Base-by-base conservation (phyloP, 2,113 vertebrate species). In the Rhodinocichla rosea region DNA sequence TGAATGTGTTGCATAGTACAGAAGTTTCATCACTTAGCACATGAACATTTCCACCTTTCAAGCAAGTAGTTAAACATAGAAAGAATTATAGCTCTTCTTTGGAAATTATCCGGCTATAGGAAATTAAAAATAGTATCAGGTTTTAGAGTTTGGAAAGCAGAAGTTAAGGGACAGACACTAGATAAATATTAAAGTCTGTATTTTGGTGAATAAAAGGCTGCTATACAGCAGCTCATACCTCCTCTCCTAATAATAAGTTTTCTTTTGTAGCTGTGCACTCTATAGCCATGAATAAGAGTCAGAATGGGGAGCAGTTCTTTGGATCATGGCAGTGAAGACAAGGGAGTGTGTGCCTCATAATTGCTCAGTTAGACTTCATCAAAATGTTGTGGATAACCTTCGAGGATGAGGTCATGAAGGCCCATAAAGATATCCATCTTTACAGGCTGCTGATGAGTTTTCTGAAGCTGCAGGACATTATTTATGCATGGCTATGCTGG, bases 381-480 rank as follows among this genome's bases (percentile, higher is more conserved):
- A 83, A 92, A 79, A 77, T 28, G 9, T 69, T 93, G 42, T 16
- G 49, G n/a, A 78, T 59, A 87, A 55, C 63, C 53, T 55, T 35
- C 33, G 68, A 69, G 73, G 27, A 73, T 53, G 33, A 78, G 63
- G 40, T 47, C 64, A 59, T 65, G 39, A 90, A 83, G 33, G 50
- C 35, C 49, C 71, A 35, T 60, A 47, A 79, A 47, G 87, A 74
- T 4, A 1, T 79, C 63, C 35, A 52, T 80, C 81, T 86, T 73
- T 64, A 86, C 30, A 87, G 39, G 56, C 44, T 78, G 24, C 17
- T 87, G 84, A 3, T 80, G 84, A 93, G 77, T 79, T 91, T 96
- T 96, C 80, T 91, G 53, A 85, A 94, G 74, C 59, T 94, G 71
- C 28, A 59, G 57, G 49, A 73, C 52, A 68, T 89, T 71, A 88